Base-by-base conservation (phyloP, 1,140 invertebrate species). In the Tenebrio molitor region DNA sequence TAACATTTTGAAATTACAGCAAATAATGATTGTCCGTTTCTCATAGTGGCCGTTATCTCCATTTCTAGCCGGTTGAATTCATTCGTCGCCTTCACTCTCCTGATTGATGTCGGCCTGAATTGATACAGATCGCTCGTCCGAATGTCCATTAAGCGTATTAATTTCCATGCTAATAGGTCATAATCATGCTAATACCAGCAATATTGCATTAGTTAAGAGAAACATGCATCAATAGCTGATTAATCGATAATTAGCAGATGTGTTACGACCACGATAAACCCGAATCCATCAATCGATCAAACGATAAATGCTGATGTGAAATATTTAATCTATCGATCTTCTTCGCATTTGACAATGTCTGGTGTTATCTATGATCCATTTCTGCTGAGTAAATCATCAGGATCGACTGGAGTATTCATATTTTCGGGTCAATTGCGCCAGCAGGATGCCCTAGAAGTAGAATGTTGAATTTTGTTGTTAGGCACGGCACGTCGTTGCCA, bases 401-500 rank as follows among this genome's bases (percentile, higher is more conserved):
- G n/a, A n/a, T n/a, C n/a, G n/a, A n/a, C n/a, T n/a, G n/a, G n/a
- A n/a, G n/a, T n/a, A n/a, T n/a, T n/a, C 25, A 4, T 29, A 29
- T 29, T 29, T 29, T 29, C 25, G 25, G 3, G 8, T 29, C 25
- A 29, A 4, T n/a, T n/a, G n/a, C n/a, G n/a, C n/a, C n/a, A n/a
- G n/a, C n/a, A n/a, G n/a, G n/a, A n/a, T n/a, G n/a, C n/a, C 8
- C 8, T 29, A 12, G 12, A 5, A 3, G 6, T 12, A 39, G 12
- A 5, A 2, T 53, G 17, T 21, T 16, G 21, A 53, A 23, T 53
- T 21, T 29, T 23, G 44, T 76, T 74, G 69, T 72, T 69, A 76
- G 63, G 73, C 74, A 36, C 19, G 41, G 68, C 75, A 76, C 75
- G 75, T 76, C 70, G 64, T 34, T 46, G 66, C 64, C 69, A 76